These are phyloP conservation scores for Eupeodes latifasciatus DNA, from an alignment of 2,888 invertebrate species.

Conservation along the genomic window DNA sequence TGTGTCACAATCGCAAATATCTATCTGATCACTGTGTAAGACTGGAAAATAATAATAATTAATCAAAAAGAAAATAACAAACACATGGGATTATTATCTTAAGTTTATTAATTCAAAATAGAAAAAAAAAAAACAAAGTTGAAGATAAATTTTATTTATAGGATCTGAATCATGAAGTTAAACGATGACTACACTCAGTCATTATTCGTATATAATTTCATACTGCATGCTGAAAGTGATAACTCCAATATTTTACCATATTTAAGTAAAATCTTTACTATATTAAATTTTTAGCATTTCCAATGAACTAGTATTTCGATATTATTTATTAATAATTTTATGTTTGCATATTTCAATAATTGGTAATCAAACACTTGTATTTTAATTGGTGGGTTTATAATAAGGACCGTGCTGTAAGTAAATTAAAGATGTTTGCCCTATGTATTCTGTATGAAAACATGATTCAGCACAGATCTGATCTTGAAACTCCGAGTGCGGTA, in stretches of 20 bases:
- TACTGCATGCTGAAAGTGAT: neutral
- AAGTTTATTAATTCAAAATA: neutral
- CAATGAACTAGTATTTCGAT: too few species aligned
- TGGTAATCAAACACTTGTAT: too few species aligned
- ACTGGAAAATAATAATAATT: neutral
- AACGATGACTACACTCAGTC: neutral
- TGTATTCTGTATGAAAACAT: too few species aligned
- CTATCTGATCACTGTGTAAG: neutral
- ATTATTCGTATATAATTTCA: neutral
- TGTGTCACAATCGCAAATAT: neutral
- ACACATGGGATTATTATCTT: neutral
- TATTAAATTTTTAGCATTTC: too few species aligned
- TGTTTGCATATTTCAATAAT: too few species aligned
- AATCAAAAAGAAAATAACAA: neutral
- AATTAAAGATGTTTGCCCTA: too few species aligned
- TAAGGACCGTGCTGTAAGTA: too few species aligned
- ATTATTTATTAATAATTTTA: too few species aligned
- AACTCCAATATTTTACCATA: too few species aligned
- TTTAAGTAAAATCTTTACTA: too few species aligned
- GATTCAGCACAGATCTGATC: neutral
- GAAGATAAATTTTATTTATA: constrained; percentile 9
- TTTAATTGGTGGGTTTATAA: too few species aligned
- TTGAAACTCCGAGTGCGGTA: neutral
- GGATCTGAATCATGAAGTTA: neutral
- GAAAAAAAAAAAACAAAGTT: neutral